Conservation (phyloP, 53 echinoderm and acorn worm species). For the Crossaster papposus region DNA sequence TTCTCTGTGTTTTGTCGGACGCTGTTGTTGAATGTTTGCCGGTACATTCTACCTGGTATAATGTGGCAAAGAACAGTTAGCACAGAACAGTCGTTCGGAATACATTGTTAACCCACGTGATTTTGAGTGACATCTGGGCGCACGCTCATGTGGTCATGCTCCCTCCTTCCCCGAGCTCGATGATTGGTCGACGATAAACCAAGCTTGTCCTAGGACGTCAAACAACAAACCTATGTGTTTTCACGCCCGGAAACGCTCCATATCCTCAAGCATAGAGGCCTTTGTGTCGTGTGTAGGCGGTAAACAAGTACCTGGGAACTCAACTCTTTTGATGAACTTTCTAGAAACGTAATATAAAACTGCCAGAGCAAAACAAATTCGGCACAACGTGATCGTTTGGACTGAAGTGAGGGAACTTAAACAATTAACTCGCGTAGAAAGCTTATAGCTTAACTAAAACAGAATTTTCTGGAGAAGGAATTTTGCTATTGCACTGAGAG, state of each 20-base stretch:
- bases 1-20: no score
- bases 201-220: background rate
- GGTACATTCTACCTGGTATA: background rate
- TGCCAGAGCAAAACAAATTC: constrained; percentile 5
- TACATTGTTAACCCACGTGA: background rate
- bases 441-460: no score
- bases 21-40: no score
- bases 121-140: background rate
- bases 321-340: background rate
- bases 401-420: background rate
- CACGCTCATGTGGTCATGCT: background rate
- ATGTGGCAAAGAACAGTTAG: background rate
- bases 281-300: background rate
- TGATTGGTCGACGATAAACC: constrained; percentile 33
- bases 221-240: constrained; percentile 39
- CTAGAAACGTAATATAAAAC: constrained; percentile 3
- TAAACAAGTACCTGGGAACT: constrained; percentile 59
- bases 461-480: background rate
- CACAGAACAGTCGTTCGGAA: background rate
- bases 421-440: background rate
- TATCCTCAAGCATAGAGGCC: background rate
- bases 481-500: background rate
- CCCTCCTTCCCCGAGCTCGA: background rate
- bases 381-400: background rate
- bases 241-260: constrained; percentile 15